Base-by-base conservation (phyloP, 1,140 invertebrate species). In the Neodiprion virginianus region DNA sequence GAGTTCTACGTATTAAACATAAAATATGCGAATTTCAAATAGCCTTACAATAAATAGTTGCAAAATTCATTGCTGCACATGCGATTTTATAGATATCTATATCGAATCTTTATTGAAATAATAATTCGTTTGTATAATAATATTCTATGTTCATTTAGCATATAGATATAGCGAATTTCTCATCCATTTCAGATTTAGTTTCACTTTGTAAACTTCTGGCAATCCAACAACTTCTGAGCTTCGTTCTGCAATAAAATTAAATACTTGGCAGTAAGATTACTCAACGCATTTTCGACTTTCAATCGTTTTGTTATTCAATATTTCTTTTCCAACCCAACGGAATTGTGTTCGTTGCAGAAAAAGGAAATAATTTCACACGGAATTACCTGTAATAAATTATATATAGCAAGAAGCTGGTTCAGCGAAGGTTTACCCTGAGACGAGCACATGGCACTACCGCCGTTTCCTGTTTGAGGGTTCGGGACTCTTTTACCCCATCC, bases 401-500 rank as follows among this genome's bases (percentile, higher is more conserved):
- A 84, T 1, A 86, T 68, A 47, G 73, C 75, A 28, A 80, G 74
- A 49, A 84, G 61, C 69, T 83, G 80, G 73, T 82, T 78, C 23
- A 84, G 8, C 1, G 77, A 73, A 67, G 74, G 72, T 68, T 68
- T 71, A 48, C 7, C 75, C 48, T 78, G 73, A 12, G 23, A 48
- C 17, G 75, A n/a, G 66, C 71, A 47, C 48, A 73, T 69, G 23
- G 70, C 65, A 49, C 67, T 75, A 17, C 70, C 73, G 28, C 74
- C 72, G 28, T 5, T 40, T 71, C 77, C 80, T 23, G 49, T n/a
- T 11, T 77, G 76, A 17, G 77, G 71, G 71, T 77, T 77, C 48
- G 76, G 71, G 67, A 74, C 84, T 49, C 86, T 79, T 71, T 88
- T 88, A 12, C 82, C 84, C 87, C 87, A 88, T 9, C 84, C 86